Evolutionary conservation across 2,888 invertebrate species (phyloP), one percentile per base, ranked within the genome.

Genomic region (Oscheius myriophilus): DNA sequence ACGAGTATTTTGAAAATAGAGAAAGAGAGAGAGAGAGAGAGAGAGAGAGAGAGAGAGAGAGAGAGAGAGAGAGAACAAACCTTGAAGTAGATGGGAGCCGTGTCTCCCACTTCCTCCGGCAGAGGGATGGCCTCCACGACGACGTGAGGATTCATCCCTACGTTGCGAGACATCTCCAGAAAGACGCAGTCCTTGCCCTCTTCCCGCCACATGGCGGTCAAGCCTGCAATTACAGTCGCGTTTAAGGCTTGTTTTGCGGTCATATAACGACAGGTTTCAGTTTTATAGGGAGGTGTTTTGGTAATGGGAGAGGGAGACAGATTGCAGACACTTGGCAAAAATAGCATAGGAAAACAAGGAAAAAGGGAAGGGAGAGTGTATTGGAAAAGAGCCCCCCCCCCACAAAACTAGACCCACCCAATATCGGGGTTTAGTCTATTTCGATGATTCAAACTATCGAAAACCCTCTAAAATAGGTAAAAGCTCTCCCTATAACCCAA

Each of bases 71-170:
- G 39, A 39, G 45, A 43, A 33, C 61, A 46, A 33, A 90, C 91
- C 88, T 96, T 96, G 87, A 97, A 97, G 88, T 95, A 97, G 84
- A 97, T 95, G 0, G 96, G 93, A 3, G 94, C 93, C 88, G 92
- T 89, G 82, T 95, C 94, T 0, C 93, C 94, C 21, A 91, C 90
- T 87, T 94, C 93, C 81, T 91, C 90, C 3, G 92, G 92, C 71
- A 95, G 82, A 0, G 97, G 95, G 12, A 97, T 90, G 89, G 96
- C 96, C 84, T 96, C 93, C 59, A 96, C 89, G 49, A 90, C 89
- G 91, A 95, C 91, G 87, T 98, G 97, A 0, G 72, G 73, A 61
- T 79, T 78, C 80, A 90, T 90, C 72, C 92, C 90, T 26, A 93
- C 89, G 83, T 90, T 90, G 82, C 91, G 91, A 4, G 93, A 93